These are phyloP conservation scores for Didymodactylos carnosus DNA, from an alignment of 2,888 invertebrate species.

Conservation along the genomic window DNA sequence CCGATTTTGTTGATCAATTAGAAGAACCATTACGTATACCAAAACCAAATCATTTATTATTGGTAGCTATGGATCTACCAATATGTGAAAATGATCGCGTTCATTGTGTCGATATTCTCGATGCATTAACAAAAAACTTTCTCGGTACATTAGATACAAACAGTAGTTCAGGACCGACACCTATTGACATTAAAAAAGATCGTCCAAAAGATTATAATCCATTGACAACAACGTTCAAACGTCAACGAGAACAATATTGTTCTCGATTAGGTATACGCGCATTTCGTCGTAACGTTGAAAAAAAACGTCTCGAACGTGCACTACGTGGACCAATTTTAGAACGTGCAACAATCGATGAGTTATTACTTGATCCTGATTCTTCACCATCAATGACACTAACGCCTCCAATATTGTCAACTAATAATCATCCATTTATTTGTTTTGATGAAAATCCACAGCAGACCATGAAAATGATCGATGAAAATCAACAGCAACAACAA, in stretches of 20 bases:
- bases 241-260: slow-evolving; percentile 8
- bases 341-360: neutral
- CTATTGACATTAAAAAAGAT: slow-evolving; percentile 3
- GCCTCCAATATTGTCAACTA: too few species aligned
- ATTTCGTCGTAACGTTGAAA: neutral
- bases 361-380: neutral
- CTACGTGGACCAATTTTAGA: neutral
- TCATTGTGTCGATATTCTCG: slow-evolving; percentile 93
- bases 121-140: slow-evolving; percentile 92
- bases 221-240: slow-evolving; percentile 5
- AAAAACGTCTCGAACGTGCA: neutral
- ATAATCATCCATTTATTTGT: too few species aligned
- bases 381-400: neutral
- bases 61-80: slow-evolving; percentile 92
- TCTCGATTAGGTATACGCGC: neutral
- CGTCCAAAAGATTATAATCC: slow-evolving; percentile 10
- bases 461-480: too few species aligned
- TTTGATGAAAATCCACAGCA: too few species aligned
- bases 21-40: slow-evolving; percentile 85
- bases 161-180: neutral
- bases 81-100: slow-evolving; percentile 86
- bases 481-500: too few species aligned
- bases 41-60: slow-evolving; percentile 94
- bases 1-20: slow-evolving; percentile 80
- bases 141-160: slow-evolving; percentile 47